These are phyloP conservation scores for Chiridota heheva DNA, from an alignment of 35 echinoderm and acorn worm species.

Conservation along the genomic window DNA sequence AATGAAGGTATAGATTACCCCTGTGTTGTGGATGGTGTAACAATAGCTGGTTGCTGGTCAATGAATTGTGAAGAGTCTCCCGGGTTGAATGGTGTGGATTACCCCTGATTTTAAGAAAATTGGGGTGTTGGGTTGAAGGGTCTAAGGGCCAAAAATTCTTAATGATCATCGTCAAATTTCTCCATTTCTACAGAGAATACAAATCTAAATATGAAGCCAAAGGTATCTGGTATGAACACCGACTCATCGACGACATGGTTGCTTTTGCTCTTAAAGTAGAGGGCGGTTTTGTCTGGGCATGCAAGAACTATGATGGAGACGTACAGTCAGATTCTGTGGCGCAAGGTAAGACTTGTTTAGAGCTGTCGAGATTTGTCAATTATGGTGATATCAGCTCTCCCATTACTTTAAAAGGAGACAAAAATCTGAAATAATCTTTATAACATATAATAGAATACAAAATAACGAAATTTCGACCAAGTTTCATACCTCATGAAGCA, in stretches of 20 bases:
- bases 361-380: background rate
- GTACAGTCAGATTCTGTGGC: slow-evolving; percentile 93
- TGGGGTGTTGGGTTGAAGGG: background rate
- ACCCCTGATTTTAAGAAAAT: too few relatives aligned
- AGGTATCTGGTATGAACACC: slow-evolving; percentile 91
- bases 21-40: too few relatives aligned
- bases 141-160: too few relatives aligned
- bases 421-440: too few relatives aligned
- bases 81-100: too few relatives aligned
- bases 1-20: too few relatives aligned
- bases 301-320: slow-evolving; percentile 98
- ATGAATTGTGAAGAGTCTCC: too few relatives aligned
- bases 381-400: background rate
- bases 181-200: slow-evolving; percentile 60
- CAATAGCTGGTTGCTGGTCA: too few relatives aligned
- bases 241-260: slow-evolving; percentile 95
- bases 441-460: background rate
- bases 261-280: slow-evolving; percentile 84
- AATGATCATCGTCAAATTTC: too few relatives aligned
- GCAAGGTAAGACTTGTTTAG: slow-evolving; percentile 61
- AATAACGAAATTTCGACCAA: background rate
- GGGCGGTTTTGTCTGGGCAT: slow-evolving; percentile 95
- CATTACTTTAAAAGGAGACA: too few relatives aligned
- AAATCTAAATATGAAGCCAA: slow-evolving; percentile 71
- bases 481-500: too few relatives aligned